A percentile compares a stretch with the other conserved stretches of the same genome.
Evolutionary conservation across 2,113 vertebrate species (phyloP).

Genomic region (Leucosticte australis): DNA sequence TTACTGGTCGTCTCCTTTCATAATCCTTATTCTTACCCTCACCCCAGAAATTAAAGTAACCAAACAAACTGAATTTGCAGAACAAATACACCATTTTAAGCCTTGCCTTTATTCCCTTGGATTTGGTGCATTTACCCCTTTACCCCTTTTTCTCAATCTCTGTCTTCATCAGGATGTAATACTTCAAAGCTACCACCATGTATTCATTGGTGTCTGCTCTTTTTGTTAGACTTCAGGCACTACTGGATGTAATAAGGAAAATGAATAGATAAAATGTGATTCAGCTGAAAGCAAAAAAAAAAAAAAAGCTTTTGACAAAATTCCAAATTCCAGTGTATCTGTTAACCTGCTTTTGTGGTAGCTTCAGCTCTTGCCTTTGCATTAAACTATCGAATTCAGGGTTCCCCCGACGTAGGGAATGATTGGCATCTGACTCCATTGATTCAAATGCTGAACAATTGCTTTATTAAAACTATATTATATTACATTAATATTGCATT

Average conservation of each 20-base stretch:
- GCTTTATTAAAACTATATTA: too few relatives aligned
- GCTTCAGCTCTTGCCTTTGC: neutral
- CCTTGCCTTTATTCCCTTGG: neutral
- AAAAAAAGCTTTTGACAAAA: neutral
- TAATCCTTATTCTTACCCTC: neutral
- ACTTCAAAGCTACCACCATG: neutral
- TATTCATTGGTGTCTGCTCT: neutral
- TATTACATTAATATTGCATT: too few relatives aligned
- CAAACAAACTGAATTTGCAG: neutral
- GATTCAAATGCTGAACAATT: too few relatives aligned
- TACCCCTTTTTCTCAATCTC: neutral
- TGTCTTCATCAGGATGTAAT: neutral
- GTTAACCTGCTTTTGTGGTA: neutral
- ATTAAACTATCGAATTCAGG: neutral
- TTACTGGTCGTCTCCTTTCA: neutral
- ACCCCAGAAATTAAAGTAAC: neutral
- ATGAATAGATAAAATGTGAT: neutral
- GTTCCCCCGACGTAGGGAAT: too few relatives aligned
- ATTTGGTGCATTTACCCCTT: neutral
- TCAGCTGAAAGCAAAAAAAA: neutral
- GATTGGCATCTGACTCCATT: too few relatives aligned
- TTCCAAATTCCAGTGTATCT: neutral
- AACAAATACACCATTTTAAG: neutral
- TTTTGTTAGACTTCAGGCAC: neutral
- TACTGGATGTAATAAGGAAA: neutral